phyloP scores from a whole-genome alignment of 2,797 vertebrate genomes.

The Anniella stebbinsi region DNA sequence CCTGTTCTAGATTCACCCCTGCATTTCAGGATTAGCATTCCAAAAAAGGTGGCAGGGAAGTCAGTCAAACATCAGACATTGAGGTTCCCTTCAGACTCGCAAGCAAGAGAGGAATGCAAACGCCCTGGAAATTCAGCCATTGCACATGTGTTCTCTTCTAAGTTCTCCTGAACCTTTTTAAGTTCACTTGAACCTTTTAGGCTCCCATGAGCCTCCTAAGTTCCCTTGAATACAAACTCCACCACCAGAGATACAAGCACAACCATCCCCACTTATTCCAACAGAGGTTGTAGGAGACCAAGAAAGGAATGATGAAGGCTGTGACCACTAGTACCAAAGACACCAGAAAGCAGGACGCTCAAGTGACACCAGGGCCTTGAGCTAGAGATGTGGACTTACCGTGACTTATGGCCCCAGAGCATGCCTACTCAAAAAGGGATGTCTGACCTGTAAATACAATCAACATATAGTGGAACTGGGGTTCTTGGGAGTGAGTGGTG shows the following conservation, averaged over 20 bases:
- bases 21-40: neutral
- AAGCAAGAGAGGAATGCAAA: neutral
- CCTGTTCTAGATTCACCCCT: neutral
- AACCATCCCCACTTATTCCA: neutral
- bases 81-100: neutral
- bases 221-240: neutral
- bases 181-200: neutral
- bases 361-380: neutral
- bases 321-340: neutral
- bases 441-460: conserved; percentile 70
- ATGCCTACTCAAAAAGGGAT: conserved; percentile 46
- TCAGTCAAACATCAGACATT: too few species aligned
- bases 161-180: neutral
- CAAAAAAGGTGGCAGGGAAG: neutral
- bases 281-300: neutral
- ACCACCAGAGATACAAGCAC: neutral
- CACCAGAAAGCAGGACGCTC: neutral
- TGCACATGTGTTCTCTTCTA: neutral
- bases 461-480: conserved; percentile 6
- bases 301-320: neutral
- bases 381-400: conserved; percentile 65
- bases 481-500: neutral
- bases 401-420: conserved; percentile 37
- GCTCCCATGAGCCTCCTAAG: neutral
- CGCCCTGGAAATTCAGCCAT: neutral